Evolutionary conservation across 2,888 invertebrate species (phyloP).

Genomic region (Troides oblongomaculatus): DNA sequence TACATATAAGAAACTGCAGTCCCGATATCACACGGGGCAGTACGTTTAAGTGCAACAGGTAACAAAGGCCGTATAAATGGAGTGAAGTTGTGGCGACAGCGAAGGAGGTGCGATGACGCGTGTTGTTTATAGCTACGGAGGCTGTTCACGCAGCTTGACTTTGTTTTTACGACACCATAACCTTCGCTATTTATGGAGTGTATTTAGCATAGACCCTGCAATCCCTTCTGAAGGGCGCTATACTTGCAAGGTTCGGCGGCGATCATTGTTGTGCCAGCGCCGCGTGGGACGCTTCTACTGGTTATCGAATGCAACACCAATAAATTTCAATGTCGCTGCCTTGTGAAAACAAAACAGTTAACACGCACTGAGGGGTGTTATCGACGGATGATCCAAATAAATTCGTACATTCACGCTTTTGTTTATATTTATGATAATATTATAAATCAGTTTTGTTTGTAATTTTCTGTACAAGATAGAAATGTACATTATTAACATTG

Average conservation of each 20-base stretch:
- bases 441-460: constrained; percentile 13
- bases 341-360: constrained; percentile 69
- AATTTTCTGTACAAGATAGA: constrained; percentile 1
- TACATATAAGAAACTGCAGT: not conserved
- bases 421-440: constrained; percentile 55
- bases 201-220: constrained; percentile 68
- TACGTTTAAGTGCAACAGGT: constrained; percentile 19
- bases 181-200: constrained; percentile 68
- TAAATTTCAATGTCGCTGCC: constrained; percentile 75
- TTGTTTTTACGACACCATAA: constrained; percentile 75
- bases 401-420: constrained; percentile 70
- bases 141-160: constrained; percentile 72
- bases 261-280: constrained; percentile 46
- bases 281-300: constrained; percentile 75
- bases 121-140: constrained; percentile 57
- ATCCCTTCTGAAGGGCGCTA: constrained; percentile 65
- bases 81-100: constrained; percentile 15
- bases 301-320: constrained; percentile 74
- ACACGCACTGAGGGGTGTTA: constrained; percentile 57
- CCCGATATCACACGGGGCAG: constrained; percentile 19
- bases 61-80: constrained; percentile 27
- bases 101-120: constrained; percentile 52
- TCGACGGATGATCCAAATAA: constrained; percentile 73
- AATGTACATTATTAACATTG: not conserved
- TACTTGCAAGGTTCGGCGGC: constrained; percentile 53